Evolutionary conservation across 2,888 invertebrate species (phyloP).

Genomic region (Keiferia lycopersicella): DNA sequence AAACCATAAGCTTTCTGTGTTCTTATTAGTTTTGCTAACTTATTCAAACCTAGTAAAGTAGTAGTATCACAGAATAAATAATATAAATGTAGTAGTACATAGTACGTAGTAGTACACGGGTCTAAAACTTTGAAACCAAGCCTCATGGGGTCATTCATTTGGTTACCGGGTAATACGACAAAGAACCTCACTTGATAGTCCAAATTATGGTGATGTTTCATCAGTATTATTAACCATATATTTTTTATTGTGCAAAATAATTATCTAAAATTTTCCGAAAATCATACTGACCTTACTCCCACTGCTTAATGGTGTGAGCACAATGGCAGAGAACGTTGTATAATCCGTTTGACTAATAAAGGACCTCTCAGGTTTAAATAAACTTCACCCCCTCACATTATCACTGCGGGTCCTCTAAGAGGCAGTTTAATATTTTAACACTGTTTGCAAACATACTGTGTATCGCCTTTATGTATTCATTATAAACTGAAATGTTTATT

Average conservation of each 20-base stretch:
- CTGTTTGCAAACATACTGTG: constrained; percentile 18
- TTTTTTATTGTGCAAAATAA: background rate
- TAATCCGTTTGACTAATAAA: constrained; percentile 58
- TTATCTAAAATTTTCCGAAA: background rate
- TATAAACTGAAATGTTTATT: constrained; percentile 2
- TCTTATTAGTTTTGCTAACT: no score
- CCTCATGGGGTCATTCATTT: no score
- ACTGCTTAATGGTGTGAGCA: constrained; percentile 43
- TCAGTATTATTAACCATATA: no score
- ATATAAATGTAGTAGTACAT: no score
- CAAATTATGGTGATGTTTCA: no score
- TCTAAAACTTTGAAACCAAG: no score
- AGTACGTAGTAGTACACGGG: no score
- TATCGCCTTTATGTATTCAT: constrained; percentile 19
- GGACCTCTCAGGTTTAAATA: constrained; percentile 45
- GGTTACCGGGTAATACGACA: no score
- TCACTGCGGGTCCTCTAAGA: constrained; percentile 19
- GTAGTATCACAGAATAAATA: no score
- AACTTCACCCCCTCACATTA: constrained; percentile 36
- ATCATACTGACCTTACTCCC: constrained; percentile 32
- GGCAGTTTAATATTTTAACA: constrained; percentile 19
- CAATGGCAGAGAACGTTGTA: constrained; percentile 38
- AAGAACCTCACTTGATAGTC: no score
- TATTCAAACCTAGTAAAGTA: no score
- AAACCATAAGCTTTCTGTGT: no score